Percentiles rank a stretch among this genome's conserved stretches.
These are phyloP conservation scores for Torymus texanus DNA, from an alignment of 2,888 invertebrate genomes.

Conservation along the genomic window DNA sequence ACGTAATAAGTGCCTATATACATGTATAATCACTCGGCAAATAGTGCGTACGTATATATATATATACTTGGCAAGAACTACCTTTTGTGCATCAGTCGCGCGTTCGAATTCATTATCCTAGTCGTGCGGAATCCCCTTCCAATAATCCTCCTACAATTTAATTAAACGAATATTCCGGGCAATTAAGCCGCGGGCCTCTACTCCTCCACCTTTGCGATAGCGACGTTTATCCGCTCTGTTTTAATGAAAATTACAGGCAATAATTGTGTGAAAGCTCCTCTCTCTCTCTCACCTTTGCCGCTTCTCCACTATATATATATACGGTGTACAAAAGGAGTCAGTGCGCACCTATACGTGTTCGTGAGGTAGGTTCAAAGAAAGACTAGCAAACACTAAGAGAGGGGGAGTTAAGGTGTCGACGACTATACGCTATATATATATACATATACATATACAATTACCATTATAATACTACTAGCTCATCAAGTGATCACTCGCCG, in stretches of 20 bases:
- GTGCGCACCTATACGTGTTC: neutral
- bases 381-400: neutral
- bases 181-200: neutral
- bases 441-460: too few species aligned
- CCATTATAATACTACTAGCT: too few species aligned
- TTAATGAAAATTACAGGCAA: conserved; percentile 9
- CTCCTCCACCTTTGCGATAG: too few species aligned
- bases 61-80: too few species aligned
- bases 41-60: too few species aligned
- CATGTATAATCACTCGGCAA: too few species aligned
- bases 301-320: neutral
- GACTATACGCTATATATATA: too few species aligned
- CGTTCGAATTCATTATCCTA: too few species aligned
- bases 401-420: conserved; percentile 1
- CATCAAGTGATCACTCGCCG: neutral
- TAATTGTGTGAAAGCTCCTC: conserved; percentile 8
- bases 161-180: conserved; percentile 1
- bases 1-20: too few species aligned
- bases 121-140: too few species aligned
- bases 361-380: neutral
- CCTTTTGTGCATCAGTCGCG: too few species aligned
- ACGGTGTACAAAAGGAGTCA: neutral
- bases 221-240: too few species aligned
- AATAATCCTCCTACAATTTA: conserved; percentile 12
- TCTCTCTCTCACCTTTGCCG: neutral